Base-by-base conservation (phyloP, 2,888 invertebrate genomes). In the Thelaira solivaga region DNA sequence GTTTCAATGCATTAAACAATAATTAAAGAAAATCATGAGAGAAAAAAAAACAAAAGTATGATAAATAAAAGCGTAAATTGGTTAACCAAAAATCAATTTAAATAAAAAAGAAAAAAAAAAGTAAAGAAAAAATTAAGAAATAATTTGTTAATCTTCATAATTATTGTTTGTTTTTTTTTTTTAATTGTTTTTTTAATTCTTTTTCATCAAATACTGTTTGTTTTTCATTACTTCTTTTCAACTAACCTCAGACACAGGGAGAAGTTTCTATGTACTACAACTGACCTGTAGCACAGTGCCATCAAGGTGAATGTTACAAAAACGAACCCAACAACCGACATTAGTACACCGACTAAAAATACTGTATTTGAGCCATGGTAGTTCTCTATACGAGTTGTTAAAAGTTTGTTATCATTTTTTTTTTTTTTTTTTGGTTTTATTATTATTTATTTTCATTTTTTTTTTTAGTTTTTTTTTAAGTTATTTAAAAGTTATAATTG, bases 241-340 rank as follows among this genome's bases (percentile, higher is more conserved):
- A 96, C 96, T 96, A 96, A 96, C 96, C 96, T 96, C 95, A 96
- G 95, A 94, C 96, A 96, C 94, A 96, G 95, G 94, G 95, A 96
- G 95, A 96, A 95, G 95, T 96, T 96, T 95, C 95, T 96, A 95
- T 96, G 96, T 94, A 96, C 96, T 95, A 96, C 96, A 93, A 96
- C 96, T 96, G 96, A 96, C 96, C 97, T 96, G 96, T 97, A 97
- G 95, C 97, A 97, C 93, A 97, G 95, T 93, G 97, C 97, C 95
- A 97, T 95, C 93, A 96, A 94, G 92, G 97, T 96, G 94, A 97
- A 97, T 93, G 96, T 94, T 93, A 97, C 94, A 94, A 97, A 97
- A 93, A 97, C 97, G 93, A 97, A 96, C 94, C 97, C 97, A 94
- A 97, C 97, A 93, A 97, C 96, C 93, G 96, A 96, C 94, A 97